Conservation (phyloP, 2,888 invertebrate species). For the Drosophila multiciliata region DNA sequence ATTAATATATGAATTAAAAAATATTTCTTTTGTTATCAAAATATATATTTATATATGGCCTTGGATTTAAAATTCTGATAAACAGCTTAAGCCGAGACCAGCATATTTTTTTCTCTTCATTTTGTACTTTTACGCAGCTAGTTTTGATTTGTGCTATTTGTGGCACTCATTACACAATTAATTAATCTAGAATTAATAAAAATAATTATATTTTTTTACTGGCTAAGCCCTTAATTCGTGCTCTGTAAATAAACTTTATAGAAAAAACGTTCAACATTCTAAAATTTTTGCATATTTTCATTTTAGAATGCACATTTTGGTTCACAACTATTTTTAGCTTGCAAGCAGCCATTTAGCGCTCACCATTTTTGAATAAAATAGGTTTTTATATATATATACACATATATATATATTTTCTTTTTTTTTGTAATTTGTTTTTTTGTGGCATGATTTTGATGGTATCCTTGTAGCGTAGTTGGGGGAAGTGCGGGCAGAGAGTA, state of each 20-base stretch:
- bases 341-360: not conserved
- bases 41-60: not conserved
- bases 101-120: not conserved
- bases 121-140: not conserved
- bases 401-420: not conserved
- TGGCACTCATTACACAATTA: not conserved
- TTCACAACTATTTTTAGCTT: not conserved
- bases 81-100: not conserved
- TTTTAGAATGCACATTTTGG: not conserved
- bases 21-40: no score
- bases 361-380: not conserved
- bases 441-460: constrained; percentile 26
- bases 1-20: not conserved
- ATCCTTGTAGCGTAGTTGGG: constrained; percentile 14
- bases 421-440: constrained; percentile 24
- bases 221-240: not conserved
- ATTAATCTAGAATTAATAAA: not conserved
- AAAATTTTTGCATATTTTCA: not conserved
- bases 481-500: constrained; percentile 27
- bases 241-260: not conserved
- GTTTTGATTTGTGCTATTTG: not conserved
- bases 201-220: no score
- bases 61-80: not conserved
- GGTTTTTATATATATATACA: not conserved
- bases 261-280: not conserved